Evolutionary conservation across 2,888 invertebrate species (phyloP), one percentile per base, ranked within the genome.

Genomic region (Temnothorax unifasciatus): DNA sequence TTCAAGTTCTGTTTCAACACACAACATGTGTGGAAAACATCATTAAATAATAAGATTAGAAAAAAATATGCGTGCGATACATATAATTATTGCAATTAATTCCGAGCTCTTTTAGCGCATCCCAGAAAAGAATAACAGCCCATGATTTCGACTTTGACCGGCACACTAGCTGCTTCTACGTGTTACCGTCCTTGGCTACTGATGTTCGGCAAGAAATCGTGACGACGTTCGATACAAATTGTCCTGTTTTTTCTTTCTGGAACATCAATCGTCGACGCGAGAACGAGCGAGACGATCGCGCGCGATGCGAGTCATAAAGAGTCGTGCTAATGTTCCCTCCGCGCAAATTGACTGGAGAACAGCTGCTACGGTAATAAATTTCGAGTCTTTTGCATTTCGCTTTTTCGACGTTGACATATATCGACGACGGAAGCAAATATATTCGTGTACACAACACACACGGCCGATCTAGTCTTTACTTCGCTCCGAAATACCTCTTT

Each of bases 341-440:
- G 18, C 57, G 18, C 34, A 47, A 71, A n/a, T 18, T 77, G 44
- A 77, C 47, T 47, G 38, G 25, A 73, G 29, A 73, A 73, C 79
- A 81, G 73, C 59, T 81, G 79, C 47, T 59, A n/a, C 18, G 59
- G 38, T 59, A 81, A 81, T 81, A 81, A 81, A 59, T 81, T 73
- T 21, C 73, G n/a, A 18, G 9, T 18, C 25, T 50, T 38, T 59
- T 5, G 18, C 71, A 47, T 79, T 41, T 47, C 59, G 15, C 11
- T 69, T 52, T 66, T 47, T 63, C 29, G 21, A 44, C 57, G 44
- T 21, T 11, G 21, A 13, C 47, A 73, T 4, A 81, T 81, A 73
- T 73, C 34, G 47, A n/a, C 44, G n/a, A 13, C 44, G 29, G n/a
- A 61, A 73, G 50, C 59, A 73, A 81, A 81, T 73, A 47, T 47